phyloP scores from a whole-genome alignment of 1,140 invertebrate genomes.

The Carposina sasakii region DNA sequence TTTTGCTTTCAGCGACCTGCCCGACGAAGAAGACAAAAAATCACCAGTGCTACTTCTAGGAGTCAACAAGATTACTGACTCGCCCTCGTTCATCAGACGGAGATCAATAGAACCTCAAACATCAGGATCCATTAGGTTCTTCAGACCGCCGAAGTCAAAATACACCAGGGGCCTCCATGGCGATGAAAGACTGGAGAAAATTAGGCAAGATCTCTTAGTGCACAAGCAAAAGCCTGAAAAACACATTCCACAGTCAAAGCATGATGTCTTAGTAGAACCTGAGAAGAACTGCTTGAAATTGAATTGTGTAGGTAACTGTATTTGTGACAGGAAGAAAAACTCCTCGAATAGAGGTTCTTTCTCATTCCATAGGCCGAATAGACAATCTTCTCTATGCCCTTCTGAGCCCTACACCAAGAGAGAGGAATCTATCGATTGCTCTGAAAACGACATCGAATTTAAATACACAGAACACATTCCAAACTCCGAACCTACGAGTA shows the following conservation, averaged over 20 bases:
- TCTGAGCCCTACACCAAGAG: conserved; percentile 40
- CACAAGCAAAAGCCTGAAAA: conserved; percentile 58
- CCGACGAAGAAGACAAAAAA: conserved; percentile 65
- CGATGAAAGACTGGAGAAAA: conserved; percentile 62
- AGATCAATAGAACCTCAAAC: conserved; percentile 49
- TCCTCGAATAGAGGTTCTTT: conserved; percentile 54
- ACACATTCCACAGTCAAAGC: conserved; percentile 54
- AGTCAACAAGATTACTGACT: conserved; percentile 64
- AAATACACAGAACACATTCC: conserved; percentile 64
- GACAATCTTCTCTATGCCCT: conserved; percentile 45
- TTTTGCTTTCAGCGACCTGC: conserved; percentile 59
- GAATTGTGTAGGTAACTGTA: conserved; percentile 54
- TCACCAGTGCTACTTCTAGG: conserved; percentile 62
- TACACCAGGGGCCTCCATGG: conserved; percentile 60
- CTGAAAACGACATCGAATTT: conserved; percentile 62
- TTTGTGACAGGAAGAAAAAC: conserved; percentile 49
- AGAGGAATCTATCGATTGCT: conserved; percentile 38
- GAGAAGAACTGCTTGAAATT: conserved; percentile 48
- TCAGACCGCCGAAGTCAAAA: conserved; percentile 60
- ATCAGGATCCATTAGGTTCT: conserved; percentile 57
- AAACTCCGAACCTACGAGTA: conserved; percentile 54
- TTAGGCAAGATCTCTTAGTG: conserved; percentile 59
- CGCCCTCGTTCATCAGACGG: conserved; percentile 51
- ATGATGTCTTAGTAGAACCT: conserved; percentile 43
- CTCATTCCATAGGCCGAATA: conserved; percentile 53